phyloP scores from a whole-genome alignment of 2,113 vertebrate species.

The Clinocottus analis region DNA sequence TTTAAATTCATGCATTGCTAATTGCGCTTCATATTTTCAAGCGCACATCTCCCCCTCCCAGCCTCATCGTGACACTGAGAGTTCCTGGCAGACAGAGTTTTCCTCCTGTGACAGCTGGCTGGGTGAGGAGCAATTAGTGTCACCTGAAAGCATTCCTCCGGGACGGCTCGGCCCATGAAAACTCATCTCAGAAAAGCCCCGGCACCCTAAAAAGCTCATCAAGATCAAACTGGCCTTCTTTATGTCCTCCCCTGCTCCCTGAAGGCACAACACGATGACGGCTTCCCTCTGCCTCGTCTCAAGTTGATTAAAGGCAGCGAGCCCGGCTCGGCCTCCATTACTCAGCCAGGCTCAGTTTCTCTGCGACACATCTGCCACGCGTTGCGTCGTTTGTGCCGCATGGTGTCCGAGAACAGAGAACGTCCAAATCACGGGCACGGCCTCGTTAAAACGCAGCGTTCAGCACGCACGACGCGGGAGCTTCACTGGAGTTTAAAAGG shows the following conservation, averaged over 20 bases:
- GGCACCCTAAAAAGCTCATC: constrained; percentile 81
- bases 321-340: constrained; percentile 64
- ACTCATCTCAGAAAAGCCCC: constrained; percentile 75
- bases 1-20: constrained; percentile 76
- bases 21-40: constrained; percentile 63
- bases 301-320: constrained; percentile 77
- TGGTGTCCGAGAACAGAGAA: constrained; percentile 8
- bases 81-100: constrained; percentile 62
- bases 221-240: constrained; percentile 80
- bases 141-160: constrained; percentile 80
- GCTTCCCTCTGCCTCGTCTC: constrained; percentile 76
- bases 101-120: constrained; percentile 76
- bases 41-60: constrained; percentile 48
- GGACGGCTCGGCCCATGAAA: constrained; percentile 70
- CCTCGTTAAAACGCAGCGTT: constrained; percentile 15
- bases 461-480: background rate
- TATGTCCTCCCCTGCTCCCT: constrained; percentile 75
- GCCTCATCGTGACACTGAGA: constrained; percentile 61
- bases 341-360: constrained; percentile 53
- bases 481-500: constrained; percentile 16
- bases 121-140: constrained; percentile 83
- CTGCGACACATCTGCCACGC: constrained; percentile 24
- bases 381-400: constrained; percentile 19
- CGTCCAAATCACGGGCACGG: constrained; percentile 7
- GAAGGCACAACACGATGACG: constrained; percentile 70